phyloP scores from a whole-genome alignment of 2,113 vertebrate species.

The Eublepharis macularius region DNA sequence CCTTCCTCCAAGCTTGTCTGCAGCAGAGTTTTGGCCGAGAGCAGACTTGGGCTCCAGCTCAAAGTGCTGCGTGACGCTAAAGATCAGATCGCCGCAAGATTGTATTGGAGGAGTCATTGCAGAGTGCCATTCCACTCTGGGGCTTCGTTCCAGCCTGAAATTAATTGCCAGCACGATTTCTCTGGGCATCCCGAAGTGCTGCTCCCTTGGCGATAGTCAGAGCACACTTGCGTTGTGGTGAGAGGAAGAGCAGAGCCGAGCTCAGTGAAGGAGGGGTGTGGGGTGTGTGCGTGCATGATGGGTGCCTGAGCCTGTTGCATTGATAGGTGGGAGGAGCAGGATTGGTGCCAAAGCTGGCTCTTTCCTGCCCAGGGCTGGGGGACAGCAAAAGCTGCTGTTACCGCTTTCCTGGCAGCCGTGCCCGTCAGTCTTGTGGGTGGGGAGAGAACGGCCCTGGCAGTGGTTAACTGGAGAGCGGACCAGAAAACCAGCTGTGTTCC shows the following conservation, averaged over 20 bases:
- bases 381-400: too few species aligned
- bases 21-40: background rate
- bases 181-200: background rate
- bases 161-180: background rate
- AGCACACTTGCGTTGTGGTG: accelerated
- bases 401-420: too few species aligned
- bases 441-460: too few species aligned
- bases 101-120: accelerated
- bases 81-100: accelerated
- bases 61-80: accelerated
- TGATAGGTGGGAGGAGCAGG: too few species aligned
- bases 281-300: too few species aligned
- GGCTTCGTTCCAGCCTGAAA: background rate
- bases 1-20: accelerated
- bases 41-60: accelerated
- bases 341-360: too few species aligned
- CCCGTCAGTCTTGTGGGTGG: too few species aligned
- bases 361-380: too few species aligned
- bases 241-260: accelerated
- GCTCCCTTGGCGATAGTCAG: background rate
- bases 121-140: accelerated
- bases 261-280: background rate
- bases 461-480: too few species aligned
- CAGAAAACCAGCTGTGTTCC: too few species aligned
- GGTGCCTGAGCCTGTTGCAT: too few species aligned